Conservation (phyloP, 2,888 invertebrate species). For the Caenorhabditis sinica region DNA sequence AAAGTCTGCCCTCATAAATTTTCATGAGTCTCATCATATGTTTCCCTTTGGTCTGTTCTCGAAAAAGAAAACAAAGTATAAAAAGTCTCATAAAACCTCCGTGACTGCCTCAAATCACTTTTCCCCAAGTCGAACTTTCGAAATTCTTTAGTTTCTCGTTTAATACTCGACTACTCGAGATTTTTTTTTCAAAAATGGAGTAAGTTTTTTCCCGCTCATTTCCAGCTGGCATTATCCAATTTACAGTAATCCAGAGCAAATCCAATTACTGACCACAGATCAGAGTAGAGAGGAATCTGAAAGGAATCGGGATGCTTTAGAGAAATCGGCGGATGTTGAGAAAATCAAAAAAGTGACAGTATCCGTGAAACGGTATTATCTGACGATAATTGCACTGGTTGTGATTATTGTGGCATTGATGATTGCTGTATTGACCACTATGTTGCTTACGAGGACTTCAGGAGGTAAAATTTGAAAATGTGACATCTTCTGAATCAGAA, state of each 20-base stretch:
- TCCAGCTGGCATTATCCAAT: too few species aligned
- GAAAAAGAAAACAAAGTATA: background rate
- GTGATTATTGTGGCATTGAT: background rate
- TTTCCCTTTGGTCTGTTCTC: background rate
- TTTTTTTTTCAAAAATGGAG: conserved; percentile 15
- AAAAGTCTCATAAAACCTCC: background rate
- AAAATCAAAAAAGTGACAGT: conserved; percentile 19
- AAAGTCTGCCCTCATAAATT: conserved; percentile 5
- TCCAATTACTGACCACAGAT: background rate
- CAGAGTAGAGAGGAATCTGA: conserved; percentile 21
- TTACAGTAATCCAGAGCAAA: conserved; percentile 33
- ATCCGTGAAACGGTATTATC: conserved; percentile 12
- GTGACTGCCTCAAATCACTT: too few species aligned
- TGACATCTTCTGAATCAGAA: too few species aligned
- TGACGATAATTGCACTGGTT: background rate
- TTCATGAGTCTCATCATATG: background rate
- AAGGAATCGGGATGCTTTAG: background rate
- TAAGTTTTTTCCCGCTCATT: background rate
- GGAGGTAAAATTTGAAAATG: too few species aligned
- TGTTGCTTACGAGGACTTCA: background rate
- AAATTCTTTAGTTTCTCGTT: background rate
- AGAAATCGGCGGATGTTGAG: background rate
- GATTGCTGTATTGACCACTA: background rate
- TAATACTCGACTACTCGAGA: background rate
- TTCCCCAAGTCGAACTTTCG: background rate